These are phyloP conservation scores for Nannobrachium achirus DNA, from an alignment of 2,113 vertebrate genomes.

Conservation along the genomic window DNA sequence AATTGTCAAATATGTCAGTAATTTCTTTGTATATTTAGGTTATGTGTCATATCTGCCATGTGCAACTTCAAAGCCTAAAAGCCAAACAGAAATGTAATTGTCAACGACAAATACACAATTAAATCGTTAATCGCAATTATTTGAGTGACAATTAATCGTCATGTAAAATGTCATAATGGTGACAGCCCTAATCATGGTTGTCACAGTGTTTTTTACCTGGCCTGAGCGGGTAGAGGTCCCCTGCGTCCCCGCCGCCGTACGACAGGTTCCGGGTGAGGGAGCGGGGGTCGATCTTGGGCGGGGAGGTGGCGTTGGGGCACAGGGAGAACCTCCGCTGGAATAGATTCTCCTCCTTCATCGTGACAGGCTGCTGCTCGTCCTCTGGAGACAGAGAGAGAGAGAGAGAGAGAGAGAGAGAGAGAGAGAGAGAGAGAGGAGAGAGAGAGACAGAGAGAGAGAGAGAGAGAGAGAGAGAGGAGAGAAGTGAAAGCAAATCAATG, in stretches of 20 bases:
- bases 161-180: too few species aligned
- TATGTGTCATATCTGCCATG: too few species aligned
- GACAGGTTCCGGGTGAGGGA: constrained; percentile 86
- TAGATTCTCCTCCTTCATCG: constrained; percentile 97
- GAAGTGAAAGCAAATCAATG: background rate
- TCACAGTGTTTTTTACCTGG: constrained; percentile 80
- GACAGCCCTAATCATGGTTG: too few species aligned
- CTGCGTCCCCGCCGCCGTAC: constrained; percentile 85
- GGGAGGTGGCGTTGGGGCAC: constrained; percentile 85
- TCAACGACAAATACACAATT: too few species aligned
- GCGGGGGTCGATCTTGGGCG: constrained; percentile 88
- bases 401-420: background rate
- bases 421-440: background rate
- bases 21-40: too few species aligned
- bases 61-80: too few species aligned
- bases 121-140: too few species aligned
- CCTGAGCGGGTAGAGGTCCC: constrained; percentile 83
- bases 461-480: background rate
- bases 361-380: constrained; percentile 79
- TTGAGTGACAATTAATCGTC: too few species aligned
- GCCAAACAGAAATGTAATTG: too few species aligned
- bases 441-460: background rate
- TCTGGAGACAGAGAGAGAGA: constrained; percentile 72
- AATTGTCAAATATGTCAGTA: too few species aligned
- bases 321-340: constrained; percentile 91